These are phyloP conservation scores for Vireo griseus DNA, from an alignment of 2,797 vertebrate genomes.

Conservation along the genomic window DNA sequence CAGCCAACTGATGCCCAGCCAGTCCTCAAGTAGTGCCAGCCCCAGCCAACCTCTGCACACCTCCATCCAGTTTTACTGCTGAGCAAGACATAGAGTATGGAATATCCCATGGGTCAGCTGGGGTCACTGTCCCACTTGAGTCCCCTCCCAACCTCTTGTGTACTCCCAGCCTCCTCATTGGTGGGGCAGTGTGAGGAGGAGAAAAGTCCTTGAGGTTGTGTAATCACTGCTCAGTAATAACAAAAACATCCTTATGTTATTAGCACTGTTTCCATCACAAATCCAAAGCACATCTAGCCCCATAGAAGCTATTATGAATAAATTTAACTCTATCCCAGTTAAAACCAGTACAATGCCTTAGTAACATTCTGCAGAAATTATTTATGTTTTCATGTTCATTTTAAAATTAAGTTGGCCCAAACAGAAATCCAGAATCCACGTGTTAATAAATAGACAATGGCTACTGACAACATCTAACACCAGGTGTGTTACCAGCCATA, in stretches of 20 bases:
- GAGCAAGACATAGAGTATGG: accelerated
- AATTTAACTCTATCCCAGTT: neutral
- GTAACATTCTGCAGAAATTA: neutral
- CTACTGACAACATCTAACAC: neutral
- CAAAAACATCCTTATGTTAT: neutral
- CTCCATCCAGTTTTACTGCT: neutral
- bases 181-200: neutral
- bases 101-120: neutral
- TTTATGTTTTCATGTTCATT: neutral
- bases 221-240: neutral
- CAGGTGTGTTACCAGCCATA: neutral
- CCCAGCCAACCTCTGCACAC: neutral
- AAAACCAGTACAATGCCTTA: neutral
- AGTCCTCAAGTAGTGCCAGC: neutral
- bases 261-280: neutral
- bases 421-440: neutral
- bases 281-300: neutral
- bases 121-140: neutral
- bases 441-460: neutral
- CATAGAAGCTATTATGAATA: neutral
- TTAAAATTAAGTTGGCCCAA: neutral
- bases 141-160: neutral
- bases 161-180: neutral
- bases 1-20: neutral
- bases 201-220: neutral